These are phyloP conservation scores for Dinocampus coccinellae DNA, from an alignment of 2,888 invertebrate genomes.

Conservation along the genomic window DNA sequence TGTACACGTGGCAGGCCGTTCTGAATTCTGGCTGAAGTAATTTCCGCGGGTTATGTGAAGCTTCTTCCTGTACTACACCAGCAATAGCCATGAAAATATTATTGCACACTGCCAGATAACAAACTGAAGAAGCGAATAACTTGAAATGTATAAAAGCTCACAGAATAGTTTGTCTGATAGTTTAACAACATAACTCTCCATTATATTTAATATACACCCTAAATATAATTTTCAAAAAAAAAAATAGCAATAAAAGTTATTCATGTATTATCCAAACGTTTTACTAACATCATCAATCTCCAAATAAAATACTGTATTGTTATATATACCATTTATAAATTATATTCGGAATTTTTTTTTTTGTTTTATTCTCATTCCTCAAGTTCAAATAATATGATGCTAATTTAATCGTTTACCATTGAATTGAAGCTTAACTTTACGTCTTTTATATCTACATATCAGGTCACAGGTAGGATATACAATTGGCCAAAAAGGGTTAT, in stretches of 20 bases:
- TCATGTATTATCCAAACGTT: too few relatives aligned
- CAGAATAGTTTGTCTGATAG: neutral
- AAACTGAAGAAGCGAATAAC: neutral
- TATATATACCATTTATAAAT: too few relatives aligned
- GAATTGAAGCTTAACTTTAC: neutral
- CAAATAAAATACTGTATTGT: too few relatives aligned
- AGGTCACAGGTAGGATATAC: neutral
- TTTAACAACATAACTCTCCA: neutral
- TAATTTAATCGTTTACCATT: neutral
- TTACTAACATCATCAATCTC: too few relatives aligned
- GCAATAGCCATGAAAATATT: slow-evolving; percentile 5
- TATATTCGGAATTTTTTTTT: too few relatives aligned
- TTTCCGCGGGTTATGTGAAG: neutral
- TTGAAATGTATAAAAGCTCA: neutral
- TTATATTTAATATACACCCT: too few relatives aligned
- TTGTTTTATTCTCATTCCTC: too few relatives aligned
- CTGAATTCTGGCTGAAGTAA: neutral
- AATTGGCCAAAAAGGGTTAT: neutral
- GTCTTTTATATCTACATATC: neutral
- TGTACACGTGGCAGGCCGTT: neutral
- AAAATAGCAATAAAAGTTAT: too few relatives aligned
- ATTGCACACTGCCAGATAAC: neutral
- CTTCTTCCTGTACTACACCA: neutral
- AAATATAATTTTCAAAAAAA: too few relatives aligned
- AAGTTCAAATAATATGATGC: neutral